Base-by-base conservation (phyloP, 1,140 invertebrate species). In the Triops cancriformis region DNA sequence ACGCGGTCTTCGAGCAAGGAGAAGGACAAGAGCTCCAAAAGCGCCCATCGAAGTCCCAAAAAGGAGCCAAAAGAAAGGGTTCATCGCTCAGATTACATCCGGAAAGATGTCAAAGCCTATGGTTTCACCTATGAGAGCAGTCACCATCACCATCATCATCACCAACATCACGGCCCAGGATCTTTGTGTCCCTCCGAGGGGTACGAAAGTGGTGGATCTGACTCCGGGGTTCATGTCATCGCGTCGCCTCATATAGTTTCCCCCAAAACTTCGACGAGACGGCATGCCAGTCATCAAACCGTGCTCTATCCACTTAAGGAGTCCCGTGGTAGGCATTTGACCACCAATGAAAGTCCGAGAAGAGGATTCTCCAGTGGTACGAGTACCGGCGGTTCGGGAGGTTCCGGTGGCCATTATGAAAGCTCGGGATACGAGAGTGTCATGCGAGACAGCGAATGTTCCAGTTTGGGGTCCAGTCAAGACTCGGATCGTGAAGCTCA, bases 401-500 rank as follows among this genome's bases (percentile, higher is more conserved):
- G 77, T 4, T 80, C 80, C 51, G 81, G 78, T 74, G 80, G 79
- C 11, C 84, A 91, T 91, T 73, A 78, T 1, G 92, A 93, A 83
- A 95, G 93, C 82, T 89, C 93, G 89, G 94, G 94, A 1, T 96
- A 96, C 82, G 94, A 96, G 81, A 95, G 92, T 82, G 91, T 96
- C 77, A 90, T 94, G 1, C 85, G 94, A 79, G 94, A 96, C 81
- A 87, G 86, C 76, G 86, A 87, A 81, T 86, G 84, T 1, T 86
- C 85, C 14, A 93, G 92, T 76, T 91, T 93, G 81, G 92, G 91
- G 72, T 93, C 92, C n/a, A 93, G 91, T 79, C 89, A 93, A 79
- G 91, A 91, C 72, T 93, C 92, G 10, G 92, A 92, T 79, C 76
- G 78, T 7, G 79, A 77, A 41, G 76, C 73, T 42, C 51, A 64